Base-by-base conservation (phyloP, 2,797 vertebrate genomes). In the Fratercula arctica region DNA sequence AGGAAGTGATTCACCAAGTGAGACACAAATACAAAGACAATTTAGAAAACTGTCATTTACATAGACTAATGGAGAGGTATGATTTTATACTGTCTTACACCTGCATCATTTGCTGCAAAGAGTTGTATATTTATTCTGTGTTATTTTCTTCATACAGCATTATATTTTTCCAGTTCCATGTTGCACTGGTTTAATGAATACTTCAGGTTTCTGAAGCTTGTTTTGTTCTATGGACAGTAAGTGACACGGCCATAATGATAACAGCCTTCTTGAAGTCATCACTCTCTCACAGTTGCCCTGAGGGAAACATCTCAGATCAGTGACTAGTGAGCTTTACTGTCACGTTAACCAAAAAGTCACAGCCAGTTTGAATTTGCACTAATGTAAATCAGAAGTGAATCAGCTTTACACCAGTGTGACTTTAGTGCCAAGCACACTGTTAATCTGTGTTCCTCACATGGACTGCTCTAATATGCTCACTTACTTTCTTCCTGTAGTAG, bases 181-280 rank as follows among this genome's bases (percentile, higher is more conserved):
- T 57, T 57, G 37, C 10, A 25, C 35, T 80, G 33, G 10, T 90
- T 91, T 89, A 87, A 89, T 56, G 29, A 89, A 82, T 64, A 83
- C 53, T 77, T 95, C 64, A 48, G 19, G 20, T 81, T 95, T 87
- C 86, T 85, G 56, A 94, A 68, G 45, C 31, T 80, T 66, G 50
- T 87, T 92, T 95, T 82, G 45, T 74, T 89, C 81, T 79, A 13
- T 18, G 88, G 92, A 67, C 80, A 87, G 51, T 73, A 81, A 90
- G 39, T 74, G 92, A 91, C 84, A 85, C 28, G 87, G 29, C 46
- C 35, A 6, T 92, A 90, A 87, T 57, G 78, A 70, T 92, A 82
- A 93, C 64, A 80, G 41, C 75, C 57, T 87, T 91, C 92, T 92
- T 89, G 78, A 92, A 92, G 59, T 89, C 84, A 75, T 93, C 90